A percentile compares a stretch with the other conserved stretches of the same genome.
phyloP scores from a whole-genome alignment of 2,888 invertebrate species.

The Sialis lutaria region DNA sequence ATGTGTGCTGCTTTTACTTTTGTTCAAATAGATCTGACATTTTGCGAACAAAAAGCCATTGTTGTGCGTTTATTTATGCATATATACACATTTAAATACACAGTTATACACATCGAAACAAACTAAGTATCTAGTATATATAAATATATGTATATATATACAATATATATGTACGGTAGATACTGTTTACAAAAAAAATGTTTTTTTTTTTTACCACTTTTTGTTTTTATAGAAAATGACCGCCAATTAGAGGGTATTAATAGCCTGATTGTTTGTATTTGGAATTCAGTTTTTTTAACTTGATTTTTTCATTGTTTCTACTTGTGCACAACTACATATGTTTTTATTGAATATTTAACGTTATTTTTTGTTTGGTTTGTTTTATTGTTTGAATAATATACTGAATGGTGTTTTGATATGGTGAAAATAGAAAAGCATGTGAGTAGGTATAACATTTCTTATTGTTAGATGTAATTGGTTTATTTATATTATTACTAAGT shows the following conservation, averaged over 20 bases:
- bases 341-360: not conserved
- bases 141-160: not conserved
- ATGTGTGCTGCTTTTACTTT: no score
- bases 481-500: no score
- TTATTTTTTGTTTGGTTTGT: not conserved
- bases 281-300: not conserved
- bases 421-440: no score
- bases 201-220: not conserved
- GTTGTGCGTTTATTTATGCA: not conserved
- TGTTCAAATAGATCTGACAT: no score
- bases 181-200: not conserved
- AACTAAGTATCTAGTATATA: constrained; percentile 1
- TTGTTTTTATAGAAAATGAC: not conserved
- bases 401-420: no score
- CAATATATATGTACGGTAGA: not conserved
- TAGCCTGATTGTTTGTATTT: not conserved
- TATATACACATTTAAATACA: constrained; percentile 1
- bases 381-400: no score
- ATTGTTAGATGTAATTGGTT: no score
- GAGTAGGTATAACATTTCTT: no score
- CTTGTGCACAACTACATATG: not conserved
- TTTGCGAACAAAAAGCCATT: no score
- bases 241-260: constrained; percentile 1
- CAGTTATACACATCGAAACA: not conserved
- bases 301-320: not conserved